phyloP scores from a whole-genome alignment of 2,113 vertebrate species.

The Oncorhynchus keta region DNA sequence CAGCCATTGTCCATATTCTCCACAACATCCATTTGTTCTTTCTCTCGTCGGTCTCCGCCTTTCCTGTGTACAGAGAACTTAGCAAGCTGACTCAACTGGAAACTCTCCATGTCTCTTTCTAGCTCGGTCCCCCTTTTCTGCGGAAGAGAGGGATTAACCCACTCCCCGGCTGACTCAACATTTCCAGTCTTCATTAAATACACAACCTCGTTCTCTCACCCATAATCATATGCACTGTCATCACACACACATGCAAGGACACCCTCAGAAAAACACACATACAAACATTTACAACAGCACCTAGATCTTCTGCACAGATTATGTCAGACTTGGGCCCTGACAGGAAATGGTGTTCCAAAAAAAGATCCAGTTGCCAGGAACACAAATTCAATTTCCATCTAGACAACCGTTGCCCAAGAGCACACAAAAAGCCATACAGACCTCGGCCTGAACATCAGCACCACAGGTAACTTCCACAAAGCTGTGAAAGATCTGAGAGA shows the following conservation, averaged over 20 bases:
- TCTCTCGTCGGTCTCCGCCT: slow-evolving; percentile 6
- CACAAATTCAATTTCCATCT: too few species aligned
- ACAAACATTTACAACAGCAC: too few species aligned
- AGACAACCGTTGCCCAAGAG: too few species aligned
- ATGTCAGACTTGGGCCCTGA: too few species aligned
- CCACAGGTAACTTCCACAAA: too few species aligned
- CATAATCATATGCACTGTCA: neutral
- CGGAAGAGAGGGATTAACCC: slow-evolving; percentile 28
- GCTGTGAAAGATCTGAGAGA: too few species aligned
- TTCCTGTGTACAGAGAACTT: slow-evolving; percentile 37
- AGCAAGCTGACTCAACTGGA: slow-evolving; percentile 39
- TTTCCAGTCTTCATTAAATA: slow-evolving; percentile 25
- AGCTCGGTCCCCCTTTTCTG: slow-evolving; percentile 8
- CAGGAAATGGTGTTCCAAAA: too few species aligned
- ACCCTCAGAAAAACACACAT: too few species aligned
- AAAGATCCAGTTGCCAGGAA: too few species aligned
- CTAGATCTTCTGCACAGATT: too few species aligned
- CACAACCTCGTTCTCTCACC: neutral
- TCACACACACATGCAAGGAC: neutral
- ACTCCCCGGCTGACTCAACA: slow-evolving; percentile 34
- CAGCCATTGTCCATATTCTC: slow-evolving; percentile 25
- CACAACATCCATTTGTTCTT: neutral
- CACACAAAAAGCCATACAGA: too few species aligned
- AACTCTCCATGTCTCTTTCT: neutral
- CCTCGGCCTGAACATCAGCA: too few species aligned